Percentiles rank a stretch among this genome's conserved stretches.
Evolutionary conservation across 1,140 invertebrate species (phyloP).

Genomic region (Aricia agestis): DNA sequence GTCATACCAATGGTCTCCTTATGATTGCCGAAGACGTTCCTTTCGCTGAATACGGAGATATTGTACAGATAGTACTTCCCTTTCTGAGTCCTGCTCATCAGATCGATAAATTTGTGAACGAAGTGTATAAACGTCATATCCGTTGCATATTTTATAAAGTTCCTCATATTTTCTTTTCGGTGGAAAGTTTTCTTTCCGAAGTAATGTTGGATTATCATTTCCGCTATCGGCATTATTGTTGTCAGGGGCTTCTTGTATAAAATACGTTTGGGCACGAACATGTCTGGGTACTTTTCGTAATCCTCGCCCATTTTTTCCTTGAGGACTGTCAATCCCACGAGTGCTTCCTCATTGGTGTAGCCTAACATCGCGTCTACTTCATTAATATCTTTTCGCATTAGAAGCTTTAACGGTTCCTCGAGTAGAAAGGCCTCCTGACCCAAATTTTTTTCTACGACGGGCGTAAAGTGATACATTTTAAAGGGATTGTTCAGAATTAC

Average conservation of each 20-base stretch:
- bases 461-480: constrained; percentile 46
- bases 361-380: constrained; percentile 79
- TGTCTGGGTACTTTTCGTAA: constrained; percentile 42
- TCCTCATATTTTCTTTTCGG: constrained; percentile 39
- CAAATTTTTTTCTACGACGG: constrained; percentile 64
- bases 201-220: constrained; percentile 66
- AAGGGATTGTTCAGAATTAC: constrained; percentile 32
- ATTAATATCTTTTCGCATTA: constrained; percentile 62
- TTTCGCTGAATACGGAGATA: constrained; percentile 40
- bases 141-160: constrained; percentile 48
- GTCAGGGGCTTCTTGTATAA: constrained; percentile 29
- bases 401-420: constrained; percentile 40
- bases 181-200: constrained; percentile 49
- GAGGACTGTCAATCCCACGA: constrained; percentile 34
- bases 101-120: constrained; percentile 50
- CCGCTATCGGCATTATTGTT: constrained; percentile 42
- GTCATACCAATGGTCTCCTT: constrained; percentile 33
- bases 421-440: constrained; percentile 55
- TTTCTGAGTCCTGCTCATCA: constrained; percentile 38
- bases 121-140: constrained; percentile 58
- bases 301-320: constrained; percentile 32
- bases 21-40: constrained; percentile 38
- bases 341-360: constrained; percentile 75
- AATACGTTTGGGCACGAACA: constrained; percentile 42
- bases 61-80: constrained; percentile 39